Evolutionary conservation across 1,140 invertebrate genomes (phyloP).

Genomic region (Aradophagus sp.): DNA sequence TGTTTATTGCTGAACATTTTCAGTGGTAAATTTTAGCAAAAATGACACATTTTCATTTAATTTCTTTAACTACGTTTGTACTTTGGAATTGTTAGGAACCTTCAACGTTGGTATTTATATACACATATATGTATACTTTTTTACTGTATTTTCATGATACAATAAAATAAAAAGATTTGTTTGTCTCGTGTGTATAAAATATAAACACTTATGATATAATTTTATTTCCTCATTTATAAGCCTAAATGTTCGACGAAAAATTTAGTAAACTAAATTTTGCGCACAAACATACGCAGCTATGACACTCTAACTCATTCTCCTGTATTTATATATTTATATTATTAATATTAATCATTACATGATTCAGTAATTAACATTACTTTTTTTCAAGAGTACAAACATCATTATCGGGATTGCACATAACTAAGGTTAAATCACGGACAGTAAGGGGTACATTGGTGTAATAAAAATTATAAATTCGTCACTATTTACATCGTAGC

Average conservation of each 20-base stretch:
- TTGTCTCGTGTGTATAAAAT: conserved; percentile 68
- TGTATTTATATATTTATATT: conserved; percentile 55
- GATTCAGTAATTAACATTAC: conserved; percentile 45
- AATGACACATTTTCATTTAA: too few relatives aligned
- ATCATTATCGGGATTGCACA: conserved; percentile 54
- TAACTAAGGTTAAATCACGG: conserved; percentile 55
- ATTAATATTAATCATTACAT: conserved; percentile 55
- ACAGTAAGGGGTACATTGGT: conserved; percentile 32
- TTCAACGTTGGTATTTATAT: too few relatives aligned
- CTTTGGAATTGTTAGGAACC: too few relatives aligned
- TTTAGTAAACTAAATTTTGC: conserved; percentile 42
- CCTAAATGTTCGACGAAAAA: conserved; percentile 39
- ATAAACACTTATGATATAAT: conserved; percentile 70
- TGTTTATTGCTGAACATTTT: too few relatives aligned
- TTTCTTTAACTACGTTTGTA: too few relatives aligned
- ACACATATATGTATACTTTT: conserved; percentile 63
- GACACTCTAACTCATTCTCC: conserved; percentile 43
- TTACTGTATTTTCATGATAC: conserved; percentile 64
- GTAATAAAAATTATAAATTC: conserved; percentile 53
- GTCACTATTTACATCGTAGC: conserved; percentile 59
- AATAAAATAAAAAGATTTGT: conserved; percentile 62
- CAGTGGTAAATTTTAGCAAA: too few relatives aligned
- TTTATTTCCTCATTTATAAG: conserved; percentile 58
- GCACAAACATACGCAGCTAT: conserved; percentile 33
- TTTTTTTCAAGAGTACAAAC: conserved; percentile 42